Evolutionary conservation across 1,140 invertebrate species (phyloP), one percentile per base, ranked within the genome.

Genomic region (Euborellia annulipes): DNA sequence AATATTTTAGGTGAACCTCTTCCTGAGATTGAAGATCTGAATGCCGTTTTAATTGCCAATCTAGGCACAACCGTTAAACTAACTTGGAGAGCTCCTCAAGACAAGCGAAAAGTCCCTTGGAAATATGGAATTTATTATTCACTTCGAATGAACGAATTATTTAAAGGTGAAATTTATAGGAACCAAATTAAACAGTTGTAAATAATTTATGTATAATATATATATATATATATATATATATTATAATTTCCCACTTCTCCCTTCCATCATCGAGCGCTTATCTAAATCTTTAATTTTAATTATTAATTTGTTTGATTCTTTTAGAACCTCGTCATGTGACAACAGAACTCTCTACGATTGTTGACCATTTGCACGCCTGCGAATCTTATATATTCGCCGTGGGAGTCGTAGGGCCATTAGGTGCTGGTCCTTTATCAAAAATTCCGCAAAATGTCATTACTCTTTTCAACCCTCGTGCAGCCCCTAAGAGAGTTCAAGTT

Each of bases 321-420:
- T 2, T 49, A 77, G 73, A 68, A 52, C 64, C 67, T 14, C 64
- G 64, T 49, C 54, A 70, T 20, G 52, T 63, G 14, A 84, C 79
- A 0, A 64, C 60, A 2, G 67, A 76, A 42, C 66, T 72, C 2
- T 70, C 69, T 2, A 62, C 71, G 2, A 66, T 69, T 1, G 64
- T 85, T 6, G 64, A 69, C 13, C 62, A 75, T 49, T 57, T 89
- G 48, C 68, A 75, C 40, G 70, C 81, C 2, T 88, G 85, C 54
- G 77, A 81, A 52, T 70, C 63, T 0, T 88, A 87, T 54, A 55
- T 78, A 11, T 78, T 87, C 56, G 70, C 71, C 8, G 74, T 86
- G n/a, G 79, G 78, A 0, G 56, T 87, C 2, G 61, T 75, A 23
- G 71, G 68, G 9, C 74, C 75, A 0, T 61, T 67, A 7, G 75